Conservation (phyloP, 1,140 invertebrate species). For the Aphidius gifuensis region DNA sequence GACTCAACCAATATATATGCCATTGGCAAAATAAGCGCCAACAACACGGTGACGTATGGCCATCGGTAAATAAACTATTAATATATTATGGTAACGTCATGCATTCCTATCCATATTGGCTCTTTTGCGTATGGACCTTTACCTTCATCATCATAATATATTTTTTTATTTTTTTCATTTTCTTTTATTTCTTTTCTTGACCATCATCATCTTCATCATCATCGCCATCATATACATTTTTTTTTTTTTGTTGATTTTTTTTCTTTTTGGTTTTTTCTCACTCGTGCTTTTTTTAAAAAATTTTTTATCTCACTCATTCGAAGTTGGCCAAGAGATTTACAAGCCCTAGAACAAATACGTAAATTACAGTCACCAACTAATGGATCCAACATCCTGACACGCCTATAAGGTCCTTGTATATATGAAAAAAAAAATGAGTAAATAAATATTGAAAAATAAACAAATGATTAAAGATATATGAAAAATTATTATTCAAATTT, state of each 20-base stretch:
- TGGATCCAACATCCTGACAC: conserved; percentile 35
- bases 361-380: conserved; percentile 50
- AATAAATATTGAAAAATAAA: neutral
- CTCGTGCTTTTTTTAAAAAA: neutral
- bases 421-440: neutral
- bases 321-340: conserved; percentile 40
- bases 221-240: neutral
- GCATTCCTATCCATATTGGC: conserved; percentile 56
- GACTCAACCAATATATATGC: conserved; percentile 28
- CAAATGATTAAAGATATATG: neutral
- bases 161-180: conserved; percentile 8
- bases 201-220: neutral
- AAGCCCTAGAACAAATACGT: conserved; percentile 54
- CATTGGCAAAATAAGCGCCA: conserved; percentile 36
- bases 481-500: no score
- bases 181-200: neutral
- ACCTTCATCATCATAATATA: conserved; percentile 20
- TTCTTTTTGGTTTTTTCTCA: conserved; percentile 1
- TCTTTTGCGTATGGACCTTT: conserved; percentile 38
- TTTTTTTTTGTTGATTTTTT: conserved; percentile 2
- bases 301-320: no score
- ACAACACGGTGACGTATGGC: conserved; percentile 50
- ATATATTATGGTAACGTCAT: conserved; percentile 54
- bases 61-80: conserved; percentile 55
- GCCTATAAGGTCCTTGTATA: conserved; percentile 1